These are phyloP conservation scores for Bubo scandiacus DNA, from an alignment of 2,113 vertebrate genomes.

Conservation along the genomic window DNA sequence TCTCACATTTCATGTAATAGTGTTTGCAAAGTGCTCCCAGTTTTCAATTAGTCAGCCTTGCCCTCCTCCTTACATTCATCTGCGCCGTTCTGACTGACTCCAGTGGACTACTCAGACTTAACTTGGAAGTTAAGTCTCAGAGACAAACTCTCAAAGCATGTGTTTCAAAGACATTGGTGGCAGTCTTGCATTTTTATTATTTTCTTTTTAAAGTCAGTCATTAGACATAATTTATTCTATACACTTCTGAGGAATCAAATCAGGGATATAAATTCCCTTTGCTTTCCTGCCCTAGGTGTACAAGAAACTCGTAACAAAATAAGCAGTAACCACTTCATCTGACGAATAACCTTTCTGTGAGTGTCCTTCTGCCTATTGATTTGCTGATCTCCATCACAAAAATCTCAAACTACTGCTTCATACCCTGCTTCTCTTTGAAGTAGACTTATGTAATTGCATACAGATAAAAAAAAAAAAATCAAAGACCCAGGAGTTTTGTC, in stretches of 20 bases:
- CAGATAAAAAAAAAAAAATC: background rate
- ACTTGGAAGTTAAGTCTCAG: background rate
- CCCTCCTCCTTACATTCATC: constrained; percentile 66
- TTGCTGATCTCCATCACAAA: constrained; percentile 1
- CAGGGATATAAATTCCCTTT: background rate
- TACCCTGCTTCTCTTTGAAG: constrained; percentile 43
- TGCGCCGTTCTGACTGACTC: constrained; percentile 57
- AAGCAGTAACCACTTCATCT: constrained; percentile 15
- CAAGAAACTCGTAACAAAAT: background rate
- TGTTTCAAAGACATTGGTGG: background rate
- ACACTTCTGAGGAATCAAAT: background rate
- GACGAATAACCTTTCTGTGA: background rate
- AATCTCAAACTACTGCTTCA: constrained; percentile 37
- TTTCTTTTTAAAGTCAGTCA: background rate
- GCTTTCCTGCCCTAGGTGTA: background rate
- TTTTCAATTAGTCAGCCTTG: constrained; percentile 85
- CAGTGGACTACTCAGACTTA: background rate
- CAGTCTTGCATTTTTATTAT: background rate
- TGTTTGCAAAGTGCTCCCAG: constrained; percentile 87
- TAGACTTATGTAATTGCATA: background rate
- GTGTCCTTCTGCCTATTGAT: constrained; percentile 8
- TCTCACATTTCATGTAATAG: constrained; percentile 90
- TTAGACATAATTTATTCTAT: background rate
- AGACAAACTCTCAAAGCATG: background rate
- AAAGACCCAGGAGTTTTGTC: background rate